Base-by-base conservation (phyloP, 2,888 invertebrate genomes). In the Schizaphis graminum region DNA sequence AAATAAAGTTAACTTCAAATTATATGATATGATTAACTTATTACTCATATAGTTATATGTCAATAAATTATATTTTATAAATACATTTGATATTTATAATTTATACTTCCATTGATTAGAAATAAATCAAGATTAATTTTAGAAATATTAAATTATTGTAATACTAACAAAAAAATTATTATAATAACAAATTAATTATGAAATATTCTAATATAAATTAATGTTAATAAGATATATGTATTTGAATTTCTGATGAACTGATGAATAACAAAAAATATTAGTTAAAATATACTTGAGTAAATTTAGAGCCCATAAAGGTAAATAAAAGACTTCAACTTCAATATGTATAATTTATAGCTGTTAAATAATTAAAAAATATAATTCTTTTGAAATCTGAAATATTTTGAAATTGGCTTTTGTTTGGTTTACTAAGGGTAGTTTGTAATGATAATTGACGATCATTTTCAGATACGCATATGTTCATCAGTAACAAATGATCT, bases 401-500 rank as follows among this genome's bases (percentile, higher is more conserved):
- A 93, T 93, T 90, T 85, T 21, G 67, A 49, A 67, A 49, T 41
- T 28, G 24, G 21, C 41, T 88, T 41, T 35, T 57, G 4, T 85
- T 85, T 13, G 57, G 35, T 47, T 93, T 85, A 41, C 85, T 88
- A 35, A 85, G 10, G 3, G 24, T 90, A 35, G 93, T 89, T 90
- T 85, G 35, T 57, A 85, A 44, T 57, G 56, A 56, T 56, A 84
- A 49, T 21, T 88, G 61, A 47, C 0, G 35, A 61, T 85, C 41
- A 61, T 85, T 41, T 21, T 89, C 24, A 26, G 67, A 61, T 67
- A 86, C 28, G 87, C 94, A 94, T 24, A 7, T 87, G 67, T 94
- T 91, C 91, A 91, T 91, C 24, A 91, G 24, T 53, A 94, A 85
- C 21, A 94, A 87, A 67, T 87, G 86, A 26, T 94, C 85, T n/a